phyloP scores from a whole-genome alignment of 1,140 invertebrate genomes.

The Cecropterus lyciades region DNA sequence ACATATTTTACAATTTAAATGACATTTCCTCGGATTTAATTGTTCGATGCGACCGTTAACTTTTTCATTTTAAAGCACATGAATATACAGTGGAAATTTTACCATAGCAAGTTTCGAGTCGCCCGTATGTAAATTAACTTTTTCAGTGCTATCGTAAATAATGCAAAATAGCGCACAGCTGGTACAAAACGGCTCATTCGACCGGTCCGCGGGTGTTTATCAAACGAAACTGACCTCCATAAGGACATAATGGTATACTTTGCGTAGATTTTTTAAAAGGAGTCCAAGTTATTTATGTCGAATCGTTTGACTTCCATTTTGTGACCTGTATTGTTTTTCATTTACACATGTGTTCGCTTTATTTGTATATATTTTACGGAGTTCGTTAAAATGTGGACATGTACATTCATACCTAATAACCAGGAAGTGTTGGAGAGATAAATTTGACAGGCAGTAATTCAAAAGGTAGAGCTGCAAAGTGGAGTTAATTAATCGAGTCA shows the following conservation, averaged over 20 bases:
- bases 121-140: constrained; percentile 29
- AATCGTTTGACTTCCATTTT: constrained; percentile 8
- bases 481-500: constrained; percentile 32
- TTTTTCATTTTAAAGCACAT: constrained; percentile 12
- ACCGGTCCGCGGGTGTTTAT: constrained; percentile 32
- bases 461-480: constrained; percentile 25
- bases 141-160: constrained; percentile 32
- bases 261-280: constrained; percentile 17
- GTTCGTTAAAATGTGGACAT: neutral
- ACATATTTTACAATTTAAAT: constrained; percentile 3
- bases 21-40: constrained; percentile 12
- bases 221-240: constrained; percentile 28
- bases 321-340: neutral
- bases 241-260: constrained; percentile 22
- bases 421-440: constrained; percentile 11
- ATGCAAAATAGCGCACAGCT: constrained; percentile 36
- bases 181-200: constrained; percentile 33
- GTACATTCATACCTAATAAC: neutral
- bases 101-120: constrained; percentile 18
- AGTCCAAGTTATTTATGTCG: constrained; percentile 2
- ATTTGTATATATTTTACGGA: neutral
- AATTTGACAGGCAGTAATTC: constrained; percentile 17
- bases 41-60: constrained; percentile 7
- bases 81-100: constrained; percentile 19
- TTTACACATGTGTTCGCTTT: neutral